Evolutionary conservation across 2,113 vertebrate genomes (phyloP).

Genomic region (Tichodroma muraria): DNA sequence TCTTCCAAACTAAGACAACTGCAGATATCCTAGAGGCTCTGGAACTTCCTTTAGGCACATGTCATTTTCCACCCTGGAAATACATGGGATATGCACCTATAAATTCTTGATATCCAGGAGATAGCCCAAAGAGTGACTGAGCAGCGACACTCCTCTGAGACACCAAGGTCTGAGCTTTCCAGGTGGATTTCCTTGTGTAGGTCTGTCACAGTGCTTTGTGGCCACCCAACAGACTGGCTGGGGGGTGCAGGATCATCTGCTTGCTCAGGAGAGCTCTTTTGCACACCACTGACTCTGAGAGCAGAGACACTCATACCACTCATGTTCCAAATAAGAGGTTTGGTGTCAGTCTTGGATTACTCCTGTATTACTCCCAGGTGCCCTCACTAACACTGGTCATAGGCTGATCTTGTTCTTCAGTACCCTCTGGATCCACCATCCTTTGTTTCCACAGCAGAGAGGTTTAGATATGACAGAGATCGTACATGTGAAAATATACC

Average conservation of each 20-base stretch:
- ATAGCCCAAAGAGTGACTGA: neutral
- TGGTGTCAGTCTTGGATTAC: neutral
- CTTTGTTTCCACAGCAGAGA: neutral
- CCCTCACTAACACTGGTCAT: neutral
- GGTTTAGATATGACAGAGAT: neutral
- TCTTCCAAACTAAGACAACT: too few species aligned
- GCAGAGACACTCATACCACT: neutral
- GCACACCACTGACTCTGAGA: neutral
- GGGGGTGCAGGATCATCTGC: neutral
- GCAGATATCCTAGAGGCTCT: neutral
- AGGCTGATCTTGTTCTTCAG: neutral
- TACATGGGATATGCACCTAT: neutral
- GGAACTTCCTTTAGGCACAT: neutral
- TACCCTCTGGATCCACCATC: neutral
- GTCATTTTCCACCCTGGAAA: neutral
- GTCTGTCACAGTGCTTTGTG: neutral
- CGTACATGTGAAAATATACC: neutral
- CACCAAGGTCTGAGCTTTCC: neutral
- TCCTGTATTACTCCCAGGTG: neutral
- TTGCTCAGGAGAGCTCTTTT: neutral
- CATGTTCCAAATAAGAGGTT: neutral
- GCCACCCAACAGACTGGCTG: neutral
- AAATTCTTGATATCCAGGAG: neutral
- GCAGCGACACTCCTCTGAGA: neutral
- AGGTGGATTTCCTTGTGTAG: neutral